These are phyloP conservation scores for Zoanthus solanderi DNA, from an alignment of 92 coral and sea anemone genomes.

Conservation along the genomic window DNA sequence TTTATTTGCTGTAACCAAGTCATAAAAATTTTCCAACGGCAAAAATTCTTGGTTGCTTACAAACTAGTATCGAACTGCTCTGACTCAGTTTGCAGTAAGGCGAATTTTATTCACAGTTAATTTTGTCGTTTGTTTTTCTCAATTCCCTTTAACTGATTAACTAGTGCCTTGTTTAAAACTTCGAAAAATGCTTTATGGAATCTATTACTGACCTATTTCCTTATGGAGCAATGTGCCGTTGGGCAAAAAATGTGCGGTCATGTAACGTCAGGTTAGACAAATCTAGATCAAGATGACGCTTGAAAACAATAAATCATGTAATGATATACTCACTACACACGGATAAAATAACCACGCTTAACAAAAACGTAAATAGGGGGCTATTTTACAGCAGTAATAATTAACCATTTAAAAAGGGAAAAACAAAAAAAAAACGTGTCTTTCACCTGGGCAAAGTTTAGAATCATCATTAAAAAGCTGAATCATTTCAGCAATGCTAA, in stretches of 20 bases:
- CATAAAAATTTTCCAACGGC: background rate
- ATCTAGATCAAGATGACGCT: background rate
- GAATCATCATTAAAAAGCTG: too few species aligned
- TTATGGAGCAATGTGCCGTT: background rate
- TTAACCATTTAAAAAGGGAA: too few species aligned
- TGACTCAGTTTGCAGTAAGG: background rate
- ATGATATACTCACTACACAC: background rate
- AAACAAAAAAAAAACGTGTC: too few species aligned
- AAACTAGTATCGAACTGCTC: background rate
- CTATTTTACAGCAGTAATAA: too few species aligned
- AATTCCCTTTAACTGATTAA: background rate
- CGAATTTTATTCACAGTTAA: background rate
- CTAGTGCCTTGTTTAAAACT: too few species aligned
- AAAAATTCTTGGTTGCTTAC: background rate
- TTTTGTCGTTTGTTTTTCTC: background rate
- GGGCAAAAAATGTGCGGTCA: background rate
- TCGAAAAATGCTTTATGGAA: background rate
- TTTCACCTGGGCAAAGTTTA: too few species aligned
- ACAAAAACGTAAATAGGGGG: too few species aligned
- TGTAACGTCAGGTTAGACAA: background rate
- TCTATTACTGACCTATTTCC: background rate
- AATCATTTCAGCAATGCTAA: too few species aligned
- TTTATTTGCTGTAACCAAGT: background rate
- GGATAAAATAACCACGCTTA: background rate
- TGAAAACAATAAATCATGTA: slow-evolving; percentile 1